Evolutionary conservation across 2,797 vertebrate genomes (phyloP).

Genomic region (Pantherophis vulpinus): DNA sequence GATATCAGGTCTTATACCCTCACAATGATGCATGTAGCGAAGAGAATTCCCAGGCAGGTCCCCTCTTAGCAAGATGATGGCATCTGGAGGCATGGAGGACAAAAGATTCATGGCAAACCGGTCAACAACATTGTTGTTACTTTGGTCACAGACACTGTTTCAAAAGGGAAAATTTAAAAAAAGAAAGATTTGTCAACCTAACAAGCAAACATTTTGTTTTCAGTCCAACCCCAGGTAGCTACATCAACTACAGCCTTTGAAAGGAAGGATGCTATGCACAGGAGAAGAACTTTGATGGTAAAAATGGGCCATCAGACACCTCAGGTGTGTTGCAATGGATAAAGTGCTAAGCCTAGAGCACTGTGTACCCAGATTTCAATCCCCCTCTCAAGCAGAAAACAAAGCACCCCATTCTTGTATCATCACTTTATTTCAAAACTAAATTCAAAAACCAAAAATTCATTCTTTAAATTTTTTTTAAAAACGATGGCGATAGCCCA

Average conservation of each 20-base stretch:
- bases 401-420: not conserved
- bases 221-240: not conserved
- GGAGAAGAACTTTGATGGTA: not conserved
- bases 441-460: not conserved
- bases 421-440: not conserved
- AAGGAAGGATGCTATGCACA: not conserved
- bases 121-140: conserved; percentile 82
- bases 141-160: conserved; percentile 86
- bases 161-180: conserved; percentile 15
- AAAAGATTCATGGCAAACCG: conserved; percentile 88
- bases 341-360: not conserved
- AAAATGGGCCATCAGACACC: not conserved
- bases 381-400: not conserved
- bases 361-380: not conserved
- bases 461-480: not conserved
- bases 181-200: too few relatives aligned
- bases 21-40: conserved; percentile 92
- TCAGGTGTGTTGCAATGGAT: not conserved
- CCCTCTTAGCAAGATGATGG: conserved; percentile 90
- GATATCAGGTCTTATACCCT: conserved; percentile 83
- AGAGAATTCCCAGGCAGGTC: conserved; percentile 94
- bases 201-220: not conserved
- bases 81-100: conserved; percentile 79
- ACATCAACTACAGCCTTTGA: not conserved
- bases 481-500: not conserved